A percentile compares a stretch with the other conserved stretches of the same genome.
phyloP scores from a whole-genome alignment of 1,140 invertebrate species.

The Venustaconcha ellipsiformis region DNA sequence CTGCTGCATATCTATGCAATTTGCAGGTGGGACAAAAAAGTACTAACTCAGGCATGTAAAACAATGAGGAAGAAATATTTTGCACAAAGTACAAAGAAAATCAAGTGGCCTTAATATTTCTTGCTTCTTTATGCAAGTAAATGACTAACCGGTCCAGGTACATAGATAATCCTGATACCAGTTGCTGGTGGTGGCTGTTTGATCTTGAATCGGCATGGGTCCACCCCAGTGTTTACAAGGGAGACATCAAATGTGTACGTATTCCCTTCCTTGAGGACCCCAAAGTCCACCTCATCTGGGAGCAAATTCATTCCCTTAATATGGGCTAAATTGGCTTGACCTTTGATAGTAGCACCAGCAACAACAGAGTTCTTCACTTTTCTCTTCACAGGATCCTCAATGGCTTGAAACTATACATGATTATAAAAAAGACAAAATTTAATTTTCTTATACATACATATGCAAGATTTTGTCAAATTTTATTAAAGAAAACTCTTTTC shows the following conservation, averaged over 20 bases:
- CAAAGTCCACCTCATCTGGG: constrained; percentile 66
- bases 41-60: too few relatives aligned
- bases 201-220: constrained; percentile 66
- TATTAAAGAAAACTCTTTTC: too few relatives aligned
- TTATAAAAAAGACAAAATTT: constrained; percentile 1
- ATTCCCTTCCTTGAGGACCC: constrained; percentile 63
- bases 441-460: too few relatives aligned
- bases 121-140: too few relatives aligned
- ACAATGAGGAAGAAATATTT: too few relatives aligned
- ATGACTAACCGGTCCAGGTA: constrained; percentile 65
- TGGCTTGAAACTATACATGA: constrained; percentile 41
- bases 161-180: constrained; percentile 63
- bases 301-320: constrained; percentile 63
- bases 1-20: too few relatives aligned
- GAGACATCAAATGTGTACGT: constrained; percentile 60
- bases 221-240: constrained; percentile 66
- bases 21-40: too few relatives aligned
- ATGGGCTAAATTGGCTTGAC: constrained; percentile 42
- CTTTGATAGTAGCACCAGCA: constrained; percentile 55
- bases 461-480: background rate
- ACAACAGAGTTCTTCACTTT: constrained; percentile 58
- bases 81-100: too few relatives aligned
- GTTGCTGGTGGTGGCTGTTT: constrained; percentile 67
- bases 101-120: too few relatives aligned
- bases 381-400: constrained; percentile 66